Conservation (phyloP, 2,888 invertebrate species). For the Yponomeuta plumbellus region DNA sequence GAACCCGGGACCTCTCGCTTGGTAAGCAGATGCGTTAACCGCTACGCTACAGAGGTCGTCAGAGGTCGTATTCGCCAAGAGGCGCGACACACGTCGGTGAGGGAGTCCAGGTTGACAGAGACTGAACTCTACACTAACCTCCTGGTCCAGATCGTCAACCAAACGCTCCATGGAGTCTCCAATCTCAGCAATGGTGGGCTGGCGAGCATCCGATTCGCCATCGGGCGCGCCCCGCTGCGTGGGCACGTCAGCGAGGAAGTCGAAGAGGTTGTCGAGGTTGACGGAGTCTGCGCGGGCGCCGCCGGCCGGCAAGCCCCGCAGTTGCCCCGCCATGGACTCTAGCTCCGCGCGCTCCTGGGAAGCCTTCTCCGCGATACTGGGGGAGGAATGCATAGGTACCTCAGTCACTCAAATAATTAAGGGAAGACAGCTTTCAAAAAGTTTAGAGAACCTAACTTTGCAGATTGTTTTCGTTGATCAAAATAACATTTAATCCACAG, state of each 20-base stretch:
- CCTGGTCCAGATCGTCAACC: conserved; percentile 88
- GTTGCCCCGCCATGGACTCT: conserved; percentile 64
- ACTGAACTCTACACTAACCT: conserved; percentile 78
- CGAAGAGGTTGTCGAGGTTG: conserved; percentile 92
- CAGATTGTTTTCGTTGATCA: no score
- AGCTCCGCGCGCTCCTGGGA: conserved; percentile 77
- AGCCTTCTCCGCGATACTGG: conserved; percentile 81
- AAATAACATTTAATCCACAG: no score
- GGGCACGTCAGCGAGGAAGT: conserved; percentile 88
- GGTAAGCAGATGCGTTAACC: no score
- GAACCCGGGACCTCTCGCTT: no score
- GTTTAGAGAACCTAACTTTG: no score
- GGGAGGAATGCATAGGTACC: not conserved
- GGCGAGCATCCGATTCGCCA: conserved; percentile 71
- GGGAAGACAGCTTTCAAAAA: no score
- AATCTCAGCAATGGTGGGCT: conserved; percentile 86
- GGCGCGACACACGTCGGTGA: no score
- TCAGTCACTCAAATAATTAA: not conserved
- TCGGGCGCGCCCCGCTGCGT: conserved; percentile 53
- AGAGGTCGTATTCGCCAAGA: no score
- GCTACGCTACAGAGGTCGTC: no score
- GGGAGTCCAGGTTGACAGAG: conserved; percentile 90
- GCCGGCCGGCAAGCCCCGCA: conserved; percentile 53
- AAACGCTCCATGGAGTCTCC: conserved; percentile 90
- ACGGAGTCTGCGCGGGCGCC: conserved; percentile 81